phyloP scores from a whole-genome alignment of 2,797 vertebrate species.

The Pangasius mekongensis region DNA sequence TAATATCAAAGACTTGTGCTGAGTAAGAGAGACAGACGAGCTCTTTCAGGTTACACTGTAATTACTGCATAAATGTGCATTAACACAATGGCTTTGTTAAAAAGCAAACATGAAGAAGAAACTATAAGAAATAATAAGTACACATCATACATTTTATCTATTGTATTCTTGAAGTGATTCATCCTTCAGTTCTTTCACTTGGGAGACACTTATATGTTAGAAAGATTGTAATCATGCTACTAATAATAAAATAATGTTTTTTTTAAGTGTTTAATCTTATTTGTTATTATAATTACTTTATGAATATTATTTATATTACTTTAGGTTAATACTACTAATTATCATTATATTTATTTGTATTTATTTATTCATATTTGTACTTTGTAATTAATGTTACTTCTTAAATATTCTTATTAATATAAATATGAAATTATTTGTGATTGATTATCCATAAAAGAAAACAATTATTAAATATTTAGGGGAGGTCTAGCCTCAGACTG shows the following conservation, averaged over 20 bases:
- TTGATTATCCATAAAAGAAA: too few species aligned
- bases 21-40: not conserved
- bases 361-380: too few species aligned
- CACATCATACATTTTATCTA: not conserved
- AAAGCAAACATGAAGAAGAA: not conserved
- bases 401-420: too few species aligned
- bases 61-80: not conserved
- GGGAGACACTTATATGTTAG: not conserved
- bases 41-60: too few species aligned
- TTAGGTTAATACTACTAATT: not conserved
- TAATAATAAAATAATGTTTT: not conserved
- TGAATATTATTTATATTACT: not conserved
- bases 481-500: too few species aligned
- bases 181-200: not conserved
- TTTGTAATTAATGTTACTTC: too few species aligned
- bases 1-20: rapidly evolving
- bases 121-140: not conserved
- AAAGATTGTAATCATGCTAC: not conserved
- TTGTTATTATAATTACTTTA: not conserved
- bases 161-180: not conserved
- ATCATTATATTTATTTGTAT: not conserved
- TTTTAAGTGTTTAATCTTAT: not conserved
- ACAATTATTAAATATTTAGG: too few species aligned
- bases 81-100: not conserved
- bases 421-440: too few species aligned